phyloP scores from a whole-genome alignment of 2,888 invertebrate species.

The Marasmarcha lunaedactyla region DNA sequence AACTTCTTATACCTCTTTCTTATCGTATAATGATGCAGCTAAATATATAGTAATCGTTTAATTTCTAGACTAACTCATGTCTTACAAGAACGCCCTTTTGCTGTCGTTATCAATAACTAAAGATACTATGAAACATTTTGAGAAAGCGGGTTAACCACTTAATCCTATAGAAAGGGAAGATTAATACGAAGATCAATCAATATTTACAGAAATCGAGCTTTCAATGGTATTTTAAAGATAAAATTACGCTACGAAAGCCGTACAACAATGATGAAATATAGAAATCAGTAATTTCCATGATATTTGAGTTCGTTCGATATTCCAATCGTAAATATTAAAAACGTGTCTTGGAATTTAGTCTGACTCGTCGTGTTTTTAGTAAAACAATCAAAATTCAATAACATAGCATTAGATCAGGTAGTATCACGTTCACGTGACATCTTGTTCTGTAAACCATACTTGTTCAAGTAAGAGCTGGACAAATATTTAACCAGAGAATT shows the following conservation, averaged over 20 bases:
- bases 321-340: too few relatives aligned
- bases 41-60: not conserved
- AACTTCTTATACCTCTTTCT: too few relatives aligned
- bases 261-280: not conserved
- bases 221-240: not conserved
- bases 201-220: not conserved
- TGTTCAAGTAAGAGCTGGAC: constrained; percentile 28
- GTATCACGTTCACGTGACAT: constrained; percentile 3
- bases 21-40: too few relatives aligned
- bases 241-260: not conserved
- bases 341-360: not conserved
- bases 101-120: not conserved
- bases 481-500: constrained; percentile 42
- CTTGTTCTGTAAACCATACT: constrained; percentile 8
- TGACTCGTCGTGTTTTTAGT: not conserved
- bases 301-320: too few relatives aligned
- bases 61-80: not conserved
- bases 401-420: not conserved
- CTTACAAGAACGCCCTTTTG: not conserved
- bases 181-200: not conserved
- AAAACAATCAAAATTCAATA: not conserved
- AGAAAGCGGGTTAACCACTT: constrained; percentile 1
- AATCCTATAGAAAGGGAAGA: constrained; percentile 1
- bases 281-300: not conserved
- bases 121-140: not conserved